Evolutionary conservation across 2,113 vertebrate genomes (phyloP).

Genomic region (Phyllostomus hastatus): DNA sequence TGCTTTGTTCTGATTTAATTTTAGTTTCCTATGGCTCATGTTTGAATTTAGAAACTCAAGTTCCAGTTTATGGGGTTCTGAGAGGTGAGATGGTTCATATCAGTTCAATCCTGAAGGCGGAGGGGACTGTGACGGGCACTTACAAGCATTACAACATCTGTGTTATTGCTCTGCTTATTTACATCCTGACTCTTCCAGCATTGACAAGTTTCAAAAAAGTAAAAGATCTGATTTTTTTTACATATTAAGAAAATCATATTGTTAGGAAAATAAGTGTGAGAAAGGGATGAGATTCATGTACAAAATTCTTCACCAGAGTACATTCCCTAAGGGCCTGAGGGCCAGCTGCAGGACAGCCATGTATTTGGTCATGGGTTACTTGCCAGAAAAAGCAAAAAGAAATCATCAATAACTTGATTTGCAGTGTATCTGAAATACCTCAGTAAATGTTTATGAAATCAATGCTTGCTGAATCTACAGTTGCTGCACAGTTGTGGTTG

Average conservation of each 20-base stretch:
- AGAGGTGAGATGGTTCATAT: neutral
- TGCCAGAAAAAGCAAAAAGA: neutral
- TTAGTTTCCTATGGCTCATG: neutral
- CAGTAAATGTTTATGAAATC: neutral
- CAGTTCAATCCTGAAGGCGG: neutral
- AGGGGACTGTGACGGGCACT: neutral
- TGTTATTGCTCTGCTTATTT: neutral
- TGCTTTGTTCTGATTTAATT: neutral
- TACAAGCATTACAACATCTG: neutral
- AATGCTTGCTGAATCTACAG: neutral
- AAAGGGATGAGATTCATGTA: neutral
- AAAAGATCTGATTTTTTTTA: neutral
- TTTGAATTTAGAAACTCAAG: neutral
- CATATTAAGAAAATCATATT: neutral
- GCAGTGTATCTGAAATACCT: neutral
- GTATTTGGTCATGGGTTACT: neutral
- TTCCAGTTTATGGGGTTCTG: neutral
- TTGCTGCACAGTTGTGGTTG: neutral
- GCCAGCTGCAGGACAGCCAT: neutral
- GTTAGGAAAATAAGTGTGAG: neutral
- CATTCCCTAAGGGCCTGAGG: neutral
- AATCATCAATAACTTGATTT: neutral
- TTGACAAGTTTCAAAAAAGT: neutral
- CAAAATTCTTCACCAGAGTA: neutral
- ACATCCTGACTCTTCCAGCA: neutral